phyloP scores from a whole-genome alignment of 2,797 vertebrate genomes.

The Fringilla coelebs region DNA sequence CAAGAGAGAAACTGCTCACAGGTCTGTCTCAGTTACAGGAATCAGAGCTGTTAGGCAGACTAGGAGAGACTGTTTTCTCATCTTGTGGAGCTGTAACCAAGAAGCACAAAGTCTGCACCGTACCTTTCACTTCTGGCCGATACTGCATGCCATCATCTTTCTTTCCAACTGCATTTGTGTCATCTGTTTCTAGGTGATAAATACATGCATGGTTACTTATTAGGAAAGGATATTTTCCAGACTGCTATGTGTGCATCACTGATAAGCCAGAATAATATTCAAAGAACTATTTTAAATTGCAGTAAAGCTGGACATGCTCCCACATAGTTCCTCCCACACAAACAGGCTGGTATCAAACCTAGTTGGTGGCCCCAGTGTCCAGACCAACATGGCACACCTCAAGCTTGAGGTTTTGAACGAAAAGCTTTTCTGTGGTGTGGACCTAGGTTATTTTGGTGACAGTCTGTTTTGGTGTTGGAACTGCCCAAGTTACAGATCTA shows the following conservation, averaged over 20 bases:
- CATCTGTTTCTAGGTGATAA: slow-evolving; percentile 81
- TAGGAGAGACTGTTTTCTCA: neutral
- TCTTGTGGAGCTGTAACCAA: neutral
- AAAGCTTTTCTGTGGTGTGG: neutral
- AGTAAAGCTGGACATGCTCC: neutral
- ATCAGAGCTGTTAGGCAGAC: neutral
- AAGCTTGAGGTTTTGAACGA: neutral
- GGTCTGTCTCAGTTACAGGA: neutral
- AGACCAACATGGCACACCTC: neutral
- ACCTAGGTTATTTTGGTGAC: neutral
- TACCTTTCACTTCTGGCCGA: slow-evolving; percentile 88
- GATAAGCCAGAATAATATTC: neutral
- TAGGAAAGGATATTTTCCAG: neutral
- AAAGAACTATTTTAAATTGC: neutral
- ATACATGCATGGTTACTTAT: slow-evolving; percentile 8
- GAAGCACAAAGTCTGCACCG: neutral
- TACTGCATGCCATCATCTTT: slow-evolving; percentile 88
- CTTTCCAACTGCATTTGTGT: slow-evolving; percentile 80
- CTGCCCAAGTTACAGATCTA: neutral
- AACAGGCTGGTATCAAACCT: neutral
- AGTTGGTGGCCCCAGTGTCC: fast-evolving
- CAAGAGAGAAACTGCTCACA: neutral
- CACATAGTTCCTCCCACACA: neutral
- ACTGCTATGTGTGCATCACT: neutral
- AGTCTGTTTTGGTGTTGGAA: neutral